Evolutionary conservation across 2,888 invertebrate genomes (phyloP).

Genomic region (Lysandra coridon): DNA sequence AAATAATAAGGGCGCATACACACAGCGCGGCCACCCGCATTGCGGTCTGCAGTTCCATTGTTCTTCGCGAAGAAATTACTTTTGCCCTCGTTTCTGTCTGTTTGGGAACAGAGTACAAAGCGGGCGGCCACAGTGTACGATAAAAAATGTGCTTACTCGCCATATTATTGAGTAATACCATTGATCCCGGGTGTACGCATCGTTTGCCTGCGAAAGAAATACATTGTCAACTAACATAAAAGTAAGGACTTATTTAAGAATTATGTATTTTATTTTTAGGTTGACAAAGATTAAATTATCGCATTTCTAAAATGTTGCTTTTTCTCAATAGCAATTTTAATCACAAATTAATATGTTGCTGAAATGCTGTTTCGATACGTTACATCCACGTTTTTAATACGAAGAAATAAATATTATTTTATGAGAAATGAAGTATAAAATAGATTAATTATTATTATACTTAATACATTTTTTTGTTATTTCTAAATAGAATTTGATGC

Average conservation of each 20-base stretch:
- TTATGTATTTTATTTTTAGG: too few relatives aligned
- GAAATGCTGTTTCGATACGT: too few relatives aligned
- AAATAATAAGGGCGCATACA: slow-evolving; percentile 14
- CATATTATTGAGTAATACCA: slow-evolving; percentile 90
- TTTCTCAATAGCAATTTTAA: too few relatives aligned
- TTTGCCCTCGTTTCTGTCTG: neutral
- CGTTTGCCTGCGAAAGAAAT: slow-evolving; percentile 82
- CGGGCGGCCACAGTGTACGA: neutral
- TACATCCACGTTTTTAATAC: too few relatives aligned
- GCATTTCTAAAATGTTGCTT: too few relatives aligned
- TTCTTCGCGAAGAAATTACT: slow-evolving; percentile 11
- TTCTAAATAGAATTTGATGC: neutral
- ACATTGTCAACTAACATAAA: too few relatives aligned
- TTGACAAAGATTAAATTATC: too few relatives aligned
- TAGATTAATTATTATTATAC: too few relatives aligned
- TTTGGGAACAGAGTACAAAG: slow-evolving; percentile 25
- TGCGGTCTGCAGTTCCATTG: slow-evolving; percentile 12
- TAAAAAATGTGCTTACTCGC: slow-evolving; percentile 80
- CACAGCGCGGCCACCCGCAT: slow-evolving; percentile 6
- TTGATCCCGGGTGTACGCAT: slow-evolving; percentile 89
- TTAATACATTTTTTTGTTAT: neutral
- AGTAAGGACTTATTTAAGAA: too few relatives aligned
- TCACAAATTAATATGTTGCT: too few relatives aligned
- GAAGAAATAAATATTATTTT: too few relatives aligned
- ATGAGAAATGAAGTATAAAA: too few relatives aligned